These are phyloP conservation scores for Numenius arquata DNA, from an alignment of 2,113 vertebrate species.

Conservation along the genomic window DNA sequence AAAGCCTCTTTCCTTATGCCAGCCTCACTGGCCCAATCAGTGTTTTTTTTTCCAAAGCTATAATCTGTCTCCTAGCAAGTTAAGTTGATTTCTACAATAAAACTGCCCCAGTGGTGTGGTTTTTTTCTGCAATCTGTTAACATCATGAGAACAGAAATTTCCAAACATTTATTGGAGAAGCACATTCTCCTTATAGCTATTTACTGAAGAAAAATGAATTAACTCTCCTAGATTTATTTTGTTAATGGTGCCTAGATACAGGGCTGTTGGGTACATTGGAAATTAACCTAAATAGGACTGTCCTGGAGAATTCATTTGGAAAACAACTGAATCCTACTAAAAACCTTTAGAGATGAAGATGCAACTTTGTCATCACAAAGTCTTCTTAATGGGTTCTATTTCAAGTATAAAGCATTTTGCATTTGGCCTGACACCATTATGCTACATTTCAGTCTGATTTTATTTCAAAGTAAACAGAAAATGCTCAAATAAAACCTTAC, in stretches of 20 bases:
- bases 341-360: not conserved
- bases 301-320: not conserved
- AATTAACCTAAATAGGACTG: not conserved
- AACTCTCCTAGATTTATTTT: not conserved
- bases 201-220: not conserved
- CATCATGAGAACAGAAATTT: not conserved
- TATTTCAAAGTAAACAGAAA: not conserved
- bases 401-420: not conserved
- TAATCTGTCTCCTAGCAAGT: not conserved
- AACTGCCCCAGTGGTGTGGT: not conserved
- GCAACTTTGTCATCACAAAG: not conserved
- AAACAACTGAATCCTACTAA: not conserved
- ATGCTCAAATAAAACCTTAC: not conserved
- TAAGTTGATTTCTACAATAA: not conserved
- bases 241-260: slow-evolving; percentile 1
- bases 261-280: not conserved
- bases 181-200: not conserved
- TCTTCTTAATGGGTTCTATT: not conserved
- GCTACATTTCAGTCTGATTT: not conserved
- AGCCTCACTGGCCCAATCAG: not conserved
- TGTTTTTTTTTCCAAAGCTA: not conserved
- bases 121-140: not conserved
- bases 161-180: not conserved
- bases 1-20: not conserved
- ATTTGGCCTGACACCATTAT: not conserved